Conservation (phyloP, 2,888 invertebrate genomes). For the Cryptocephalus moraei region DNA sequence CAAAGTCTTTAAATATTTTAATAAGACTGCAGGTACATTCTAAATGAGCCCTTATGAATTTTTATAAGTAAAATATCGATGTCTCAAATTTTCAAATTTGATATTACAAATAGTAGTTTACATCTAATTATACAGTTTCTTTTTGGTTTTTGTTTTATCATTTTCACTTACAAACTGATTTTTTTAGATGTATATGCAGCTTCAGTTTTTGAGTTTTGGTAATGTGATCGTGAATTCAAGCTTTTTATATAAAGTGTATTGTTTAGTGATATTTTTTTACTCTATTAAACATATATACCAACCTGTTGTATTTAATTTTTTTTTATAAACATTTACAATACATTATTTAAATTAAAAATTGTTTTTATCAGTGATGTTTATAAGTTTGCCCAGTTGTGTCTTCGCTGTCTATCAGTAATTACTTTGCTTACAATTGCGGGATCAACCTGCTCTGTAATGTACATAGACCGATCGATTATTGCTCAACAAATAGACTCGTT, state of each 20-base stretch:
- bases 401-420: too few relatives aligned
- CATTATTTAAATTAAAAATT: too few relatives aligned
- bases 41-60: conserved; percentile 21
- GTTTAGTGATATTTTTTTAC: conserved; percentile 40
- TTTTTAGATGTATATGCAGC: conserved; percentile 21
- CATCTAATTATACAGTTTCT: conserved; percentile 21
- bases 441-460: too few relatives aligned
- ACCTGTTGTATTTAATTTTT: conserved; percentile 4
- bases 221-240: conserved; percentile 38
- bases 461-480: too few relatives aligned
- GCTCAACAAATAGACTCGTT: too few relatives aligned
- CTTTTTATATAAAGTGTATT: conserved; percentile 38
- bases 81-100: conserved; percentile 28
- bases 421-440: too few relatives aligned
- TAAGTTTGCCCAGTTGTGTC: too few relatives aligned
- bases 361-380: too few relatives aligned
- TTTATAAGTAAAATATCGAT: conserved; percentile 28
- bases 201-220: conserved; percentile 30
- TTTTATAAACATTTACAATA: neutral
- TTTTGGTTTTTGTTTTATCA: conserved; percentile 18
- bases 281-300: conserved; percentile 39
- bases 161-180: conserved; percentile 14
- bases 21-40: conserved; percentile 18
- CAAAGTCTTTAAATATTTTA: conserved; percentile 18
- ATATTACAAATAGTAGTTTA: conserved; percentile 20